Base-by-base conservation (phyloP, 2,113 vertebrate genomes). In the Atractosteus spatula region DNA sequence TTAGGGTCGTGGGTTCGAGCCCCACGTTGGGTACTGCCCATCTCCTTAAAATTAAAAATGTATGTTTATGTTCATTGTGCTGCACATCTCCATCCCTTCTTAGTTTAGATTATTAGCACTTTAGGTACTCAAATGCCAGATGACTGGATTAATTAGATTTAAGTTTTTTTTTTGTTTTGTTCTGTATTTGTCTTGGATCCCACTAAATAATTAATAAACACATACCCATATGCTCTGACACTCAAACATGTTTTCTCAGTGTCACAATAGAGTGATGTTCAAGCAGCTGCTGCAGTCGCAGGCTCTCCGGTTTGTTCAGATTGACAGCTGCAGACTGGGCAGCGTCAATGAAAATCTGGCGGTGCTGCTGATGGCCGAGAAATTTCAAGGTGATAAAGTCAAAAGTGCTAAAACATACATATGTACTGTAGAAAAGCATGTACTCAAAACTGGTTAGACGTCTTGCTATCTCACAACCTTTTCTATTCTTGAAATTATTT, bases 261-360 rank as follows among this genome's bases (percentile, higher is more conserved):
- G 87, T 76, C 92, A 94, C 61, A 95, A 92, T 47, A 84, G 92
- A 83, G 90, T 94, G 85, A 93, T 94, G 86, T 93, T 96, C 81
- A 95, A 96, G 86, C 91, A 96, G 79, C 89, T 96, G 74, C 92
- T 95, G 0, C 92, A 95, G 85, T 91, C 87, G 0, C 88, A 86
- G 0, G 91, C 91, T 4, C 82, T 95, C 74, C 94, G 92, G 85
- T 96, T 90, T 77, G 87, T 97, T 77, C 94, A 95, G 76, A 94
- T 89, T 41, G 93, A 96, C 91, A 95, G 95, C 85, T 95, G 93
- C 81, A 87, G 94, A 65, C 83, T 94, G 79, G 93, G 89, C 72
- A 95, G 94, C 17, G 89, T 96, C 83, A 96, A 94, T 55, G 93
- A 95, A 84, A 96, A 92, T 83, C 87, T 95, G 70, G 89, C 93